A percentile compares a stretch with the other conserved stretches of the same genome.
Evolutionary conservation across 1,140 invertebrate genomes (phyloP).

Genomic region (Atta cephalotes): DNA sequence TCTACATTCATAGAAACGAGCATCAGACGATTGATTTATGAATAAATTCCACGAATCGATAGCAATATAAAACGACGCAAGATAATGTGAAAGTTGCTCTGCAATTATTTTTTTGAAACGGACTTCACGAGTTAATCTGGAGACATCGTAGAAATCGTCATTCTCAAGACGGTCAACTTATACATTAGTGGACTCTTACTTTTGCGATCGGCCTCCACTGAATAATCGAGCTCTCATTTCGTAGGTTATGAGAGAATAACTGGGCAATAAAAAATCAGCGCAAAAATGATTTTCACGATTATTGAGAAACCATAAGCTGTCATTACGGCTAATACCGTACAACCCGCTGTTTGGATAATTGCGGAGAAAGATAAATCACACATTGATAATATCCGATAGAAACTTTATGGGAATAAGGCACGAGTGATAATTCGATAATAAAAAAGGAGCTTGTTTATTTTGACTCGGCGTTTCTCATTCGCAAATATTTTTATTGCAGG

Average conservation of each 20-base stretch:
- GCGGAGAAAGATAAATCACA: constrained; percentile 4
- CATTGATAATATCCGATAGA: not conserved
- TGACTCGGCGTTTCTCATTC: not conserved
- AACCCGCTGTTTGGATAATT: not conserved
- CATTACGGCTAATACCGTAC: constrained; percentile 5
- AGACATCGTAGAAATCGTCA: constrained; percentile 50
- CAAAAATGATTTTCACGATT: constrained; percentile 19
- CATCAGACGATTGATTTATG: not conserved
- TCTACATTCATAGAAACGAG: no score
- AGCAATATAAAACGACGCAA: not conserved
- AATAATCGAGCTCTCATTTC: constrained; percentile 6
- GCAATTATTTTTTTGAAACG: not conserved
- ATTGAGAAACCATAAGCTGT: not conserved
- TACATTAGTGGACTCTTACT: constrained; percentile 61
- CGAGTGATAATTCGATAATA: not conserved
- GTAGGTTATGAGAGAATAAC: not conserved
- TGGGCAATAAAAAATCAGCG: constrained; percentile 24
- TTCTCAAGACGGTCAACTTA: not conserved
- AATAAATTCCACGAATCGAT: not conserved
- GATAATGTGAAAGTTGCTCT: constrained; percentile 46
- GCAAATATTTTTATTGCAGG: not conserved
- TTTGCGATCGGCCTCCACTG: constrained; percentile 18
- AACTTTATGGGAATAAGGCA: not conserved
- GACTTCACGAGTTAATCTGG: not conserved
- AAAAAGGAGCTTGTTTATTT: not conserved